Conservation (phyloP, 2,797 vertebrate genomes). For the Scarus forsteni region DNA sequence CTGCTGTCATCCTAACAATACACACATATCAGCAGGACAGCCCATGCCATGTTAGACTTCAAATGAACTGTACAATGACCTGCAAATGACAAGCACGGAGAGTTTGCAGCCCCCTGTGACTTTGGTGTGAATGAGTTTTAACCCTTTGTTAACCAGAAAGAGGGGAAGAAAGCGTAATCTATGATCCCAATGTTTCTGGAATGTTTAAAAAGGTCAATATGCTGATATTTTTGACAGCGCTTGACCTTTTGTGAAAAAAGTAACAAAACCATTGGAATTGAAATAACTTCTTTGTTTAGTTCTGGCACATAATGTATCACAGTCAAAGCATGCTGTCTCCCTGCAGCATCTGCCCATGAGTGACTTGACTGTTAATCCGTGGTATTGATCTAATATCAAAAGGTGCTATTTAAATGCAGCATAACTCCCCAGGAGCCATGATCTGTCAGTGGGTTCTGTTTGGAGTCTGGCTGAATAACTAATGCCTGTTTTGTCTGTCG, state of each 20-base stretch:
- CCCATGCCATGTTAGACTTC: constrained; percentile 73
- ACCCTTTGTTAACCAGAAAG: constrained; percentile 77
- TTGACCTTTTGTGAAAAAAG: constrained; percentile 89
- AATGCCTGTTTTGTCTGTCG: constrained; percentile 70
- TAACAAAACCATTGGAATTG: constrained; percentile 89
- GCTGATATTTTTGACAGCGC: constrained; percentile 89
- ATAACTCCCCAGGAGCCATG: constrained; percentile 71
- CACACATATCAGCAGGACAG: constrained; percentile 68
- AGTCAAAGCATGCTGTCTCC: constrained; percentile 85
- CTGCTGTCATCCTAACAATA: constrained; percentile 70
- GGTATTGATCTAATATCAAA: constrained; percentile 85
- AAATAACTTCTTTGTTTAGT: constrained; percentile 91
- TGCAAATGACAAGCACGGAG: constrained; percentile 81
- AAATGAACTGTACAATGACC: constrained; percentile 83
- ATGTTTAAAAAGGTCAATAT: constrained; percentile 93
- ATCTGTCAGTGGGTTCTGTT: constrained; percentile 76
- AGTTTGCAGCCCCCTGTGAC: constrained; percentile 68
- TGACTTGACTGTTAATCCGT: constrained; percentile 87
- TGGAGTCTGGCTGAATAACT: constrained; percentile 78
- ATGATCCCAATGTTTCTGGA: constrained; percentile 87
- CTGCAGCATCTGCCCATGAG: constrained; percentile 82
- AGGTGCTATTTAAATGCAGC: constrained; percentile 86
- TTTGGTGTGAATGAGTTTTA: constrained; percentile 83
- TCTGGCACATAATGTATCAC: constrained; percentile 88
- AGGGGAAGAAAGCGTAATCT: constrained; percentile 83